Evolutionary conservation across 2,888 invertebrate species (phyloP).

Genomic region (Athalia cordata): DNA sequence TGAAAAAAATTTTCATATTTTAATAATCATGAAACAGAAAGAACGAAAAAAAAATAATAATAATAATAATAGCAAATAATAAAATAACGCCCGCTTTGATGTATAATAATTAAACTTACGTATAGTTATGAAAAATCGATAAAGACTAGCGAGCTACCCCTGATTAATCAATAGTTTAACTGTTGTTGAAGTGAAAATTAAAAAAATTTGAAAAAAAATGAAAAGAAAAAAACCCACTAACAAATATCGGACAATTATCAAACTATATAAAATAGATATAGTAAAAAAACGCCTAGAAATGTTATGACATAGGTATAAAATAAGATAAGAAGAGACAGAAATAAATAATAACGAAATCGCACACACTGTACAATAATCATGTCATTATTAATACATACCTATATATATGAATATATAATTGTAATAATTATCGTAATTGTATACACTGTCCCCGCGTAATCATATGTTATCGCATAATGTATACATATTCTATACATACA

Average conservation of each 20-base stretch:
- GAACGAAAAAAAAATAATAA: too few species aligned
- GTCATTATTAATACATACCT: conserved; percentile 6
- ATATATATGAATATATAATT: conserved; percentile 1
- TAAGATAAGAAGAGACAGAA: neutral
- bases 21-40: too few species aligned
- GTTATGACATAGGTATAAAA: neutral
- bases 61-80: too few species aligned
- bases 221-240: neutral
- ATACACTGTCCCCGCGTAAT: conserved; percentile 17
- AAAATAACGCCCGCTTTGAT: too few species aligned
- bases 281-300: neutral
- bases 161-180: too few species aligned
- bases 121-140: neutral
- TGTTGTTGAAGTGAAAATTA: too few species aligned
- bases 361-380: conserved; percentile 64
- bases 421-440: neutral
- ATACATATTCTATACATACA: conserved; percentile 35
- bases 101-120: too few species aligned
- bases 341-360: conserved; percentile 11
- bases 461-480: conserved; percentile 47
- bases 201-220: neutral
- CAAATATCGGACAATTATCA: neutral
- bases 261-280: neutral
- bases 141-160: neutral
- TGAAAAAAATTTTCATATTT: too few species aligned